Conservation (phyloP, 1,140 invertebrate species). For the Phocides pigmalion region DNA sequence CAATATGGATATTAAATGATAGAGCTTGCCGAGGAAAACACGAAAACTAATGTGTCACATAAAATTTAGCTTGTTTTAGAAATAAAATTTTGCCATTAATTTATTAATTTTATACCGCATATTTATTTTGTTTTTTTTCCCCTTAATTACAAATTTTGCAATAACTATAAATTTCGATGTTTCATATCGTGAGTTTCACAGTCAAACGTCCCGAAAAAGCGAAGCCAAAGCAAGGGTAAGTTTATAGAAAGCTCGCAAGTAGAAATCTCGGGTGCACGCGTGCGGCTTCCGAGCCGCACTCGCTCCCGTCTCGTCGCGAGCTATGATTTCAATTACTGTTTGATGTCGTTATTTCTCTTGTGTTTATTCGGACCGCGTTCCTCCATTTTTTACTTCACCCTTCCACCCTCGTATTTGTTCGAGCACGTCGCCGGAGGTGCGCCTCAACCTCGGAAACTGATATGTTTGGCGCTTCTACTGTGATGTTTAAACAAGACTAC, state of each 20-base stretch:
- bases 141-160: too few relatives aligned
- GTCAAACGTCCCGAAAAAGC: too few relatives aligned
- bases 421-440: conserved; percentile 56
- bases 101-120: too few relatives aligned
- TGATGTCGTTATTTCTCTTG: conserved; percentile 78
- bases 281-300: conserved; percentile 48
- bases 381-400: conserved; percentile 74
- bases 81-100: too few relatives aligned
- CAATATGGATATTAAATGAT: too few relatives aligned
- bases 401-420: conserved; percentile 67
- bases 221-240: conserved; percentile 53
- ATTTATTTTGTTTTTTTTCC: too few relatives aligned
- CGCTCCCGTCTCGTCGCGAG: conserved; percentile 49
- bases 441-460: conserved; percentile 63
- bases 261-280: conserved; percentile 36
- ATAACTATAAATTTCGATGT: too few relatives aligned
- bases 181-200: too few relatives aligned
- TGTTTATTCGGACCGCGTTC: conserved; percentile 76
- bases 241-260: conserved; percentile 41
- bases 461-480: conserved; percentile 63
- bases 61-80: too few relatives aligned
- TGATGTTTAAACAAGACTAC: conserved; percentile 65
- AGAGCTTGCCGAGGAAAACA: too few relatives aligned
- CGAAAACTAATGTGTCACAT: too few relatives aligned
- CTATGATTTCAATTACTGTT: conserved; percentile 81